Percentiles rank a stretch among this genome's conserved stretches.
Evolutionary conservation across 2,888 invertebrate species (phyloP).

Genomic region (Eristalis pertinax): DNA sequence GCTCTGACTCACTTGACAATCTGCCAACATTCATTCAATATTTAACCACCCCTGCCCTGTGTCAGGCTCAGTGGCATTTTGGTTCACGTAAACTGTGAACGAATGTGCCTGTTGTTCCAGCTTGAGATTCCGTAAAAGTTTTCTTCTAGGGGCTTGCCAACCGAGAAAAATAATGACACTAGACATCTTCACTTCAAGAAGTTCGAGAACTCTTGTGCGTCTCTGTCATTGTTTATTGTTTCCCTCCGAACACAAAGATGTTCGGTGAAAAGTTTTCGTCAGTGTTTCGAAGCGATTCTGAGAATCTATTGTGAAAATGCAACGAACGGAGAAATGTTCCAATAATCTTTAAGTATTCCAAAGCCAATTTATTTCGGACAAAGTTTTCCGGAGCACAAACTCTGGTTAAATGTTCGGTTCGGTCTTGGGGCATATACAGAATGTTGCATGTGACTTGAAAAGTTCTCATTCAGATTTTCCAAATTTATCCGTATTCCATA

Average conservation of each 20-base stretch:
- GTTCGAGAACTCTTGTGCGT: constrained; percentile 36
- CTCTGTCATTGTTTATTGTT: constrained; percentile 35
- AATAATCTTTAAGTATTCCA: constrained; percentile 22
- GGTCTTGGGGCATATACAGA: background rate
- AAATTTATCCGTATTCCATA: background rate
- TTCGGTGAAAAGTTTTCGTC: constrained; percentile 23
- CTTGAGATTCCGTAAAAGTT: constrained; percentile 46
- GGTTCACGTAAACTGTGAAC: constrained; percentile 6
- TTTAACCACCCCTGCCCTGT: constrained; percentile 21
- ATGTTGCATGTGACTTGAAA: background rate
- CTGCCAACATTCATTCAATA: constrained; percentile 62
- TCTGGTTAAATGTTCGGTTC: background rate
- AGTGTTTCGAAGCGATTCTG: constrained; percentile 21
- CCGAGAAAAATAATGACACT: constrained; percentile 21
- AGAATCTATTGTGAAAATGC: constrained; percentile 4
- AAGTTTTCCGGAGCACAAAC: constrained; percentile 1
- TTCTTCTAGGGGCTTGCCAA: background rate
- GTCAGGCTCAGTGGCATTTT: background rate
- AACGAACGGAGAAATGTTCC: constrained; percentile 23
- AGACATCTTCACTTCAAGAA: constrained; percentile 29
- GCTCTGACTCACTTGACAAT: constrained; percentile 47
- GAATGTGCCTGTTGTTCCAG: constrained; percentile 36
- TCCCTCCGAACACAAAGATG: background rate
- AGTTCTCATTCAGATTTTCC: background rate
- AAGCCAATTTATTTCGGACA: constrained; percentile 14